These are phyloP conservation scores for Hyppa rectilinea DNA, from an alignment of 2,888 invertebrate species.

Conservation along the genomic window DNA sequence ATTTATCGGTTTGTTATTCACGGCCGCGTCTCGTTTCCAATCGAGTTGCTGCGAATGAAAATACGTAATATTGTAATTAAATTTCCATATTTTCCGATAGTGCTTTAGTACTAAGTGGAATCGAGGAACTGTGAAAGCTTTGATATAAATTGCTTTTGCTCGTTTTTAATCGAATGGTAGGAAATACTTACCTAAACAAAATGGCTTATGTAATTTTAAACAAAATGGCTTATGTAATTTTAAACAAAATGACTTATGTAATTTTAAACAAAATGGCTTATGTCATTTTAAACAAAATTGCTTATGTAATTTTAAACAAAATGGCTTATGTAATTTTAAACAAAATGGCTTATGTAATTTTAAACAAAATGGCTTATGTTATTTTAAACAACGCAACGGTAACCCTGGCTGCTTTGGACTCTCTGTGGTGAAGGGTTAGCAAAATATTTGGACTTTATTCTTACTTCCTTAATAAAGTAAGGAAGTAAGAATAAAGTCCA, in stretches of 20 bases:
- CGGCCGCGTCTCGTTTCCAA: conserved; percentile 22
- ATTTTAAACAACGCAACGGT: background rate
- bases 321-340: background rate
- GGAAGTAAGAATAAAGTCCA: no score
- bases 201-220: background rate
- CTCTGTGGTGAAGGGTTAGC: background rate
- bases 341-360: background rate
- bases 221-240: background rate
- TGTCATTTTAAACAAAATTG: background rate
- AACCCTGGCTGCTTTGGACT: background rate
- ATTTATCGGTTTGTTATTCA: conserved; percentile 56
- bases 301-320: background rate
- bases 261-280: background rate
- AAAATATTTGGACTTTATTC: no score
- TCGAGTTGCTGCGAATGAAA: conserved; percentile 38
- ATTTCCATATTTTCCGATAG: conserved; percentile 50
- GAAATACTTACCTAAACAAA: background rate
- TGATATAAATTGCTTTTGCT: background rate
- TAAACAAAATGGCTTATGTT: background rate
- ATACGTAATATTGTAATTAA: conserved; percentile 47
- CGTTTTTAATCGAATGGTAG: conserved; percentile 6
- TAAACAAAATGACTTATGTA: background rate
- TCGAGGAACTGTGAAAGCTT: background rate
- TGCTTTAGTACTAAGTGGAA: conserved; percentile 30
- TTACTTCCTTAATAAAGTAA: background rate